Base-by-base conservation (phyloP, 2,888 invertebrate genomes). In the Habrosyne pyritoides region DNA sequence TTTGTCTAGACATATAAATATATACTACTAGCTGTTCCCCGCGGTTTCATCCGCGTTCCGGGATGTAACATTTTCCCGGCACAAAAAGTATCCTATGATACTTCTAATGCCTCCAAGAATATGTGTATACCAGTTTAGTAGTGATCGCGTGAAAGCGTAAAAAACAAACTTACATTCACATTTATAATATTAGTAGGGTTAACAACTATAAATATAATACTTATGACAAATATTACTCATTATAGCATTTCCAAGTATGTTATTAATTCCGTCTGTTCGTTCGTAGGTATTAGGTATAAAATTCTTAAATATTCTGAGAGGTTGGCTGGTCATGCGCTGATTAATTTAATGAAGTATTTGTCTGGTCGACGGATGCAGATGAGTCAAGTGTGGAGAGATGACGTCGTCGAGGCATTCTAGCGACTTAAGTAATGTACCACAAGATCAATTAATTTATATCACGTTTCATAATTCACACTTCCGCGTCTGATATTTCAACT, bases 291-390 rank as follows among this genome's bases (percentile, higher is more conserved):
- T 30, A 30, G 12, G 2, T 2, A 10, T 26, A 10, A 46, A 18
- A 54, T 42, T 51, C 56, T 56, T 55, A 57, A 56, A 60, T 53
- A 54, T 77, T 73, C 79, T 63, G 28, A 66, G 73, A 73, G 64
- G 62, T 60, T 59, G 59, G 74, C 67, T 68, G 67, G 71, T 75
- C 76, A 79, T 72, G 56, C 55, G 62, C 72, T 73, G 68, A 76
- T 78, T 77, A 75, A 71, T 71, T 63, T 69, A 74, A 75, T 75
- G 64, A 72, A 77, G 66, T 72, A 69, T 69, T 67, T 68, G 73
- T 73, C 69, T 76, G 73, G 61, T 66, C 56, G 54, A 52, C 24
- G 33, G 60, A 71, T 79, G 83, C 22, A 28, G 60, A 71, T 79
- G 83, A 83, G 71, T 82, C 78, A 83, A 69, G 21, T 8, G 6